phyloP scores from a whole-genome alignment of 2,113 vertebrate genomes.

The Platichthys stellatus region DNA sequence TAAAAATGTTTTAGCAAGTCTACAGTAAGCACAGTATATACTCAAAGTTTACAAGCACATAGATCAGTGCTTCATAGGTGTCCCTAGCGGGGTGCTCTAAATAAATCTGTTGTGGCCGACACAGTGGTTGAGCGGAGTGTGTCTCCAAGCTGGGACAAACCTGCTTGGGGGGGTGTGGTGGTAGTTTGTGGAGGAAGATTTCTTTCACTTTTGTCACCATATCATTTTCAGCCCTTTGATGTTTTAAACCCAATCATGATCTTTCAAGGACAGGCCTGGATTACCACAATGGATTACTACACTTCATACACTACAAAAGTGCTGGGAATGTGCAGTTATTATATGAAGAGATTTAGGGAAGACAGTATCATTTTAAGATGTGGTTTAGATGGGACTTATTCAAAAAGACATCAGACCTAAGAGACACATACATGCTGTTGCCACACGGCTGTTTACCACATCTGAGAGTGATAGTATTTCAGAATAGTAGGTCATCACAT shows the following conservation, averaged over 20 bases:
- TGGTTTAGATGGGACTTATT: not conserved
- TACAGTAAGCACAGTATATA: conserved; percentile 63
- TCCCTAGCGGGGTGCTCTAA: conserved; percentile 61
- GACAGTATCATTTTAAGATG: conserved; percentile 21
- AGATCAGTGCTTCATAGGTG: conserved; percentile 69
- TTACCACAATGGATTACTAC: conserved; percentile 70
- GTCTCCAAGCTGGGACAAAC: conserved; percentile 51
- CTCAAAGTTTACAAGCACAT: conserved; percentile 67
- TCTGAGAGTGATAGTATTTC: conserved; percentile 32
- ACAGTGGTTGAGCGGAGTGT: conserved; percentile 46
- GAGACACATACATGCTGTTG: conserved; percentile 2
- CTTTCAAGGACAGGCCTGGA: conserved; percentile 65
- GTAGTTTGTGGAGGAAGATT: conserved; percentile 58
- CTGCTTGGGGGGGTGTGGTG: conserved; percentile 49
- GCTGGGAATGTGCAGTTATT: conserved; percentile 28
- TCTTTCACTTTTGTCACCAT: conserved; percentile 68
- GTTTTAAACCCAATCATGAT: conserved; percentile 69
- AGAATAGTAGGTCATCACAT: conserved; percentile 38
- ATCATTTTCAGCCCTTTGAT: conserved; percentile 76
- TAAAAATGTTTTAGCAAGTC: conserved; percentile 56
- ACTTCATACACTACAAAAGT: conserved; percentile 41
- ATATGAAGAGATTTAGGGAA: conserved; percentile 26
- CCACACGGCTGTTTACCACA: not conserved
- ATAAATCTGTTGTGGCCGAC: conserved; percentile 67
- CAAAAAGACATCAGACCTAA: not conserved